Evolutionary conservation across 92 coral and sea anemone species (phyloP), one percentile per base, ranked within the genome.

Genomic region (Chrysogorgia sp.): DNA sequence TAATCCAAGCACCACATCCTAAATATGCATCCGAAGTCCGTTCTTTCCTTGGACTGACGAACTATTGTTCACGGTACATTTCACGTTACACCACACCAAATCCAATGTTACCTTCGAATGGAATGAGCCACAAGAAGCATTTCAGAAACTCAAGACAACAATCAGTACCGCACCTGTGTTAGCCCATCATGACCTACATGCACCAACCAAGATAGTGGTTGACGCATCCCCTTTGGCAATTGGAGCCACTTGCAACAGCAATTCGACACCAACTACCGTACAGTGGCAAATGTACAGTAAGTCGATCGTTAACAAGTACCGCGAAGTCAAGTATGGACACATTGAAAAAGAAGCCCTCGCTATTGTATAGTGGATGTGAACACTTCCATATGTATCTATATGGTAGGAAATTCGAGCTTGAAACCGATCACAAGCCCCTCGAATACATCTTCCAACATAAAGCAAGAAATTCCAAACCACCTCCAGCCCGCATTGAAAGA

Each of bases 211-310:
- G 43, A 45, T 85, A 12, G 82, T 85, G 0, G 82, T 81, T 4
- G 86, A 85, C 33, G 89, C 82, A 6, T 74, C 86, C 8, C 86
- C 89, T 13, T 72, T 82, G 86, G 83, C 77, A 32, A 59, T 80
- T 15, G 82, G 89, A 7, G 85, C 85, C 49, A 84, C 9, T 64
- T 79, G 37, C 88, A 79, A 24, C 52, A 71, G 29, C 76, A 79
- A 74, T 9, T 57, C 0, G 85, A 79, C 63, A 41, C 47, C 10
- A 29, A 64, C 21, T 79, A 84, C 29, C 62, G 45, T 45, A 68
- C 85, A 40, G 63, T 79, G 15, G 84, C 88, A 25, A 45, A 84
- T 34, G 84, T n/a, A n/a, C n/a, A n/a, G n/a, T 26, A 58, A 58
- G 64, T 22, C 64, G 31, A 58, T 58, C 64, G 31, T 30, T 22